Conservation (phyloP, 2,113 vertebrate species). For the Mesocricetus auratus region DNA sequence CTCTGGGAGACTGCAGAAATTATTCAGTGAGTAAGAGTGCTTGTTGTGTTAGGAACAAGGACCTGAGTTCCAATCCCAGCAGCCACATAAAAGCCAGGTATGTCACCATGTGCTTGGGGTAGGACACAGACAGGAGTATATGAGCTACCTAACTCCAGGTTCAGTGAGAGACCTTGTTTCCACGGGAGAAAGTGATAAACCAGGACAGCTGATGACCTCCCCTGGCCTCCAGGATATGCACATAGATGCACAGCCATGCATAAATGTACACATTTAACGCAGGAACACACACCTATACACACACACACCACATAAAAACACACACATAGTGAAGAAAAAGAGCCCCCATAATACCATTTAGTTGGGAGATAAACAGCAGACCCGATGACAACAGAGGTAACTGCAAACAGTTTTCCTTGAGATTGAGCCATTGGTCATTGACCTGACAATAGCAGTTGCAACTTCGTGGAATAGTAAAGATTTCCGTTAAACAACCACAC, state of each 20-base stretch:
- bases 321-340: too few relatives aligned
- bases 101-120: background rate
- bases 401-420: background rate
- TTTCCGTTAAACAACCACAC: background rate
- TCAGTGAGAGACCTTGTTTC: background rate
- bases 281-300: background rate
- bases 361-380: background rate
- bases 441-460: background rate
- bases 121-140: background rate
- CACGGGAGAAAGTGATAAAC: background rate
- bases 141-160: background rate
- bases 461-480: background rate
- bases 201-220: background rate
- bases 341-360: accelerated
- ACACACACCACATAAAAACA: background rate
- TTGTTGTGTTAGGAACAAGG: background rate
- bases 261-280: background rate
- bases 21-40: background rate
- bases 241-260: too few relatives aligned
- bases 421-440: background rate
- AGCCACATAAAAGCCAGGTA: background rate
- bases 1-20: background rate
- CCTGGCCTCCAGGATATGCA: too few relatives aligned
- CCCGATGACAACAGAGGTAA: background rate
- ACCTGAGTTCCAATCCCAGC: background rate